phyloP scores from a whole-genome alignment of 2,888 invertebrate species.

The Scaptomyza parva region DNA sequence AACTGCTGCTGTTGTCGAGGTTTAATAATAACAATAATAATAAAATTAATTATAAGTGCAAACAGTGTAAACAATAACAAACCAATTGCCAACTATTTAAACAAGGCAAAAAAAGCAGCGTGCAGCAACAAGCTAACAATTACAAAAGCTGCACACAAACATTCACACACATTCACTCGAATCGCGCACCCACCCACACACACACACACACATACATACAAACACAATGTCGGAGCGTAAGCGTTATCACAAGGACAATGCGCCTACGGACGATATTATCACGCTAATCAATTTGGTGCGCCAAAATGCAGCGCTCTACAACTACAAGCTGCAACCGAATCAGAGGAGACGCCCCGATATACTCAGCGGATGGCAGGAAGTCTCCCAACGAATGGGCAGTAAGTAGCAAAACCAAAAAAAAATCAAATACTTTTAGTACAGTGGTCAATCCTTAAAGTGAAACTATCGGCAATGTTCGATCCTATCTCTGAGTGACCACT shows the following conservation, averaged over 20 bases:
- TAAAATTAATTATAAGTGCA: constrained; percentile 5
- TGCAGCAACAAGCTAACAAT: constrained; percentile 36
- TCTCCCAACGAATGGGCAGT: constrained; percentile 81
- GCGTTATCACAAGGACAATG: constrained; percentile 82
- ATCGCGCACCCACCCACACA: neutral
- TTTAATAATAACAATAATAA: constrained; percentile 35
- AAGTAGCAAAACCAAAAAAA: constrained; percentile 45
- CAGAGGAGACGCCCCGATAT: constrained; percentile 80
- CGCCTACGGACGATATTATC: constrained; percentile 81
- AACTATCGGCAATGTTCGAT: neutral
- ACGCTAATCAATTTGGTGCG: constrained; percentile 81
- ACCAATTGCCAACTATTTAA: constrained; percentile 4
- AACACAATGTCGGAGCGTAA: constrained; percentile 91
- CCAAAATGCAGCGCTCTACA: constrained; percentile 83
- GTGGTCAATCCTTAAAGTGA: neutral
- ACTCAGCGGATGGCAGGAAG: constrained; percentile 80
- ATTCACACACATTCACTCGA: neutral
- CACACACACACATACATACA: neutral
- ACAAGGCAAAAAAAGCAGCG: neutral
- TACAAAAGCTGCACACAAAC: constrained; percentile 14
- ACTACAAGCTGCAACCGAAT: constrained; percentile 82
- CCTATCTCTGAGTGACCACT: neutral
- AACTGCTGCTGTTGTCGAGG: constrained; percentile 85
- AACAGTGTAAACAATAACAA: constrained; percentile 34
- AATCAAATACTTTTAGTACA: constrained; percentile 2